A percentile compares a stretch with the other conserved stretches of the same genome.
These are phyloP conservation scores for Stramonita haemastoma DNA, from an alignment of 2,888 invertebrate genomes.

Conservation along the genomic window DNA sequence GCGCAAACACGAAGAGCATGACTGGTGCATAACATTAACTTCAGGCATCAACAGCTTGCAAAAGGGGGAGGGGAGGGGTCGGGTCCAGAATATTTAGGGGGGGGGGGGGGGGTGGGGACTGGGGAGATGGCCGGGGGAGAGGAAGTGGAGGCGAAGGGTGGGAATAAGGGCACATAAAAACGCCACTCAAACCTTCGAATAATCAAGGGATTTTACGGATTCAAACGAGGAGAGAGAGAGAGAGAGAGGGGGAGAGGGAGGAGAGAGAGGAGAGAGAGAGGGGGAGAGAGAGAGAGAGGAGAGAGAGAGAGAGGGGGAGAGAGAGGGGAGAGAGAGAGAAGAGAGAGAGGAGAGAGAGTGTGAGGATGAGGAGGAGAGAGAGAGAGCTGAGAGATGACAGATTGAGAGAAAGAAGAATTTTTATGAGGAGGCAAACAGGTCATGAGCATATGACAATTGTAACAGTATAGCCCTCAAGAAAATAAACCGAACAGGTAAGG, in stretches of 20 bases:
- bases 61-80: constrained; percentile 1
- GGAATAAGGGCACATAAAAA: neutral
- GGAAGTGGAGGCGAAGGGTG: neutral
- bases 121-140: neutral
- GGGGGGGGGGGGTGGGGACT: neutral
- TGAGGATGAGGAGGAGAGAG: neutral
- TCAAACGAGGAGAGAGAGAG: no score
- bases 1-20: no score
- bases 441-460: neutral
- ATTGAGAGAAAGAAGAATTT: neutral
- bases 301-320: neutral
- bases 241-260: no score
- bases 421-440: neutral
- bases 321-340: neutral
- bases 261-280: no score
- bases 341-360: neutral
- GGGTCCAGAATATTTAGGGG: neutral
- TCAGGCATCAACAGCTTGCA: no score
- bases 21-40: no score
- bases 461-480: neutral
- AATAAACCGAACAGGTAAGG: neutral
- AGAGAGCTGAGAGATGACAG: neutral
- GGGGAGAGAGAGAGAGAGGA: neutral
- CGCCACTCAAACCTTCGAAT: no score
- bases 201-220: no score